Evolutionary conservation across 2,888 invertebrate species (phyloP).

Genomic region (Mellilla xanthometata): DNA sequence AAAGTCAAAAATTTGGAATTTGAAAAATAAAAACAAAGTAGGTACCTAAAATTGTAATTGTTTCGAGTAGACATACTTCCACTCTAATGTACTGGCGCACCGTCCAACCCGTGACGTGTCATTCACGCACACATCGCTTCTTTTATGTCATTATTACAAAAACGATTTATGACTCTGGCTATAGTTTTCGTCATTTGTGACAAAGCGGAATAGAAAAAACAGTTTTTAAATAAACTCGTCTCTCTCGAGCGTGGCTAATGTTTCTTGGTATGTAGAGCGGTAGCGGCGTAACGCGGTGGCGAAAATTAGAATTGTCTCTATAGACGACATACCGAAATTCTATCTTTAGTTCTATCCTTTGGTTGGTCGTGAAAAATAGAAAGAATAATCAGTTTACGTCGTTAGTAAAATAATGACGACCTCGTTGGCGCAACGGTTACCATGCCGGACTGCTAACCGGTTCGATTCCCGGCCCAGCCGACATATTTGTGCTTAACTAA

Average conservation of each 20-base stretch:
- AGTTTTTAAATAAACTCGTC: conserved; percentile 28
- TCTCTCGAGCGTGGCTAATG: conserved; percentile 48
- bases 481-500: no score
- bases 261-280: conserved; percentile 46
- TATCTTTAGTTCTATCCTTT: conserved; percentile 3
- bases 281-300: conserved; percentile 21
- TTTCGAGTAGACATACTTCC: neutral
- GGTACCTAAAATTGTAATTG: neutral
- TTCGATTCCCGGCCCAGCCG: no score
- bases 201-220: conserved; percentile 46
- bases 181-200: conserved; percentile 28
- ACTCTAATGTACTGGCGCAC: conserved; percentile 35
- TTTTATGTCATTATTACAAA: conserved; percentile 36
- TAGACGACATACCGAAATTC: conserved; percentile 15
- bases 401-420: no score
- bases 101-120: conserved; percentile 36
- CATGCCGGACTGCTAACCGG: no score
- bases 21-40: no score
- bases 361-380: no score
- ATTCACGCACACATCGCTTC: conserved; percentile 2
- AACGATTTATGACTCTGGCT: conserved; percentile 24
- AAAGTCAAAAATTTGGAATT: no score
- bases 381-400: no score
- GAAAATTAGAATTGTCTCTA: conserved; percentile 32
- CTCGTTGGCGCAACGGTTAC: no score